phyloP scores from a whole-genome alignment of 1,140 invertebrate species.

The Drosophila virilis region DNA sequence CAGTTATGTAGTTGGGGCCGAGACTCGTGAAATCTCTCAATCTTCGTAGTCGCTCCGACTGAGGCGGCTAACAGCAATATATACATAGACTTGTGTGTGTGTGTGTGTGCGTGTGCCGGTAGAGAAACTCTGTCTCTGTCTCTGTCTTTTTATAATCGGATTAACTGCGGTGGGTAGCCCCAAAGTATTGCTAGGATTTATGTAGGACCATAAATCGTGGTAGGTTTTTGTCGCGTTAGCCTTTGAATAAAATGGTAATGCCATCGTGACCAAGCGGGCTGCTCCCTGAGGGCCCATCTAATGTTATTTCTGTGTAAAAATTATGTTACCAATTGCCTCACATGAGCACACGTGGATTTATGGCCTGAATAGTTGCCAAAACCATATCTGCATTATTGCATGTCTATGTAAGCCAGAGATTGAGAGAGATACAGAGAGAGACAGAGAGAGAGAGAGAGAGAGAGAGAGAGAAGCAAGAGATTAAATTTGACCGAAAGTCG shows the following conservation, averaged over 20 bases:
- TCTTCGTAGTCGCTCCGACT: neutral
- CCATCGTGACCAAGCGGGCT: constrained; percentile 30
- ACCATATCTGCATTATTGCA: constrained; percentile 3
- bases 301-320: constrained; percentile 57
- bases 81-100: constrained; percentile 11
- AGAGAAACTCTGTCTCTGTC: constrained; percentile 9
- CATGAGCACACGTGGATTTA: constrained; percentile 16
- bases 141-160: constrained; percentile 69
- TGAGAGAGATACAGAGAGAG: neutral
- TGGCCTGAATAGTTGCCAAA: constrained; percentile 24
- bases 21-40: neutral
- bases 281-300: constrained; percentile 38
- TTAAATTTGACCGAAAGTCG: no score
- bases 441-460: no score
- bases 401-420: neutral
- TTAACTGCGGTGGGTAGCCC: constrained; percentile 80
- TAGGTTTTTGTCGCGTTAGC: constrained; percentile 58
- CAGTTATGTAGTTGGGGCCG: neutral
- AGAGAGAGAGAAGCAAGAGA: no score
- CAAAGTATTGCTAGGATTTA: constrained; percentile 76
- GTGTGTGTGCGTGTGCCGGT: neutral
- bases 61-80: constrained; percentile 1
- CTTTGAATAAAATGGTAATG: constrained; percentile 57
- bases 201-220: constrained; percentile 76
- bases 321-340: constrained; percentile 21